A percentile compares a stretch with the other conserved stretches of the same genome.
phyloP scores from a whole-genome alignment of 2,113 vertebrate genomes.

The Coregonus clupeaformis region DNA sequence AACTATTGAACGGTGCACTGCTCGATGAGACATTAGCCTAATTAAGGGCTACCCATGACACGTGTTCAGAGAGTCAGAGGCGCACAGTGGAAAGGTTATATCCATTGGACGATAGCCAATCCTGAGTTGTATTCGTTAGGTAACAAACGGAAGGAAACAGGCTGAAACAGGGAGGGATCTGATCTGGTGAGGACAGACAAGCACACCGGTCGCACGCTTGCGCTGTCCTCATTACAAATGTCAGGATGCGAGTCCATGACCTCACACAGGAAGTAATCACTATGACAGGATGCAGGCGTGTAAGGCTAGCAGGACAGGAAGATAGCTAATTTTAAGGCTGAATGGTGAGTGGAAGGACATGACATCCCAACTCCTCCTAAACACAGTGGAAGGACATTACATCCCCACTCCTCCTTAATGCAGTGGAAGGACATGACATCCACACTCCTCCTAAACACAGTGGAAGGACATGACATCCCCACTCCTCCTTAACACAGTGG shows the following conservation, averaged over 20 bases:
- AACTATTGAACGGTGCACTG: no score
- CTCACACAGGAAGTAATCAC: constrained; percentile 60
- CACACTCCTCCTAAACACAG: no score
- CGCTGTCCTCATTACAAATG: constrained; percentile 45
- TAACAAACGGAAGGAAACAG: no score
- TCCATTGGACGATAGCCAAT: constrained; percentile 13
- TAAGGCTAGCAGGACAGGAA: constrained; percentile 63
- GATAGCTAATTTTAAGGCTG: constrained; percentile 55
- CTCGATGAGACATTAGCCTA: no score
- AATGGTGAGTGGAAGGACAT: constrained; percentile 26
- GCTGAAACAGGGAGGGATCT: no score
- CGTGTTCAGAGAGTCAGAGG: no score
- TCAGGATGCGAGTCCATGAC: constrained; percentile 39
- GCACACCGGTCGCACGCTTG: constrained; percentile 4
- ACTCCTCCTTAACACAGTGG: no score
- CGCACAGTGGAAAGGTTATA: neutral
- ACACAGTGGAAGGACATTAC: no score
- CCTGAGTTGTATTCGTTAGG: neutral
- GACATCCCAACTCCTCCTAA: neutral
- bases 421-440: no score
- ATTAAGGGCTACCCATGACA: no score
- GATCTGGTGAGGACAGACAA: neutral
- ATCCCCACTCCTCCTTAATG: no score
- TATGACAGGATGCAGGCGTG: constrained; percentile 70
- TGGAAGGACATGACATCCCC: no score